Evolutionary conservation across 2,113 vertebrate species (phyloP).

Genomic region (Zapus hudsonius): DNA sequence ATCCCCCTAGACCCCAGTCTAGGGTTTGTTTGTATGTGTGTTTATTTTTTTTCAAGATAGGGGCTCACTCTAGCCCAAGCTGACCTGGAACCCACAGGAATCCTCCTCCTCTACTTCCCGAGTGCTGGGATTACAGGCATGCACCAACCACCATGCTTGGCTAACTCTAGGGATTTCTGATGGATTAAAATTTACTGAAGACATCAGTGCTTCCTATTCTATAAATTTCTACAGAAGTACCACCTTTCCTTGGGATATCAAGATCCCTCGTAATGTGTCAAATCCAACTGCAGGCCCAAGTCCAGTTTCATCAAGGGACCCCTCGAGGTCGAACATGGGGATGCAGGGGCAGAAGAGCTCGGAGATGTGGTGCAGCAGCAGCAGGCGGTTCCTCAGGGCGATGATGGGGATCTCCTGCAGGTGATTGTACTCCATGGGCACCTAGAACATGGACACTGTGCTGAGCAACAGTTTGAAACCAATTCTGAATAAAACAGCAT

Average conservation of each 20-base stretch:
- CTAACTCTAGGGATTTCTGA: neutral
- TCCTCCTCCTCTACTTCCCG: too few species aligned
- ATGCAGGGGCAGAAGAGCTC: conserved; percentile 99
- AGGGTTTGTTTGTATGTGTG: too few species aligned
- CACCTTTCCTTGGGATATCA: conserved; percentile 99
- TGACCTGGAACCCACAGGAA: too few species aligned
- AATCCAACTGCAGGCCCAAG: conserved; percentile 96
- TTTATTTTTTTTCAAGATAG: too few species aligned
- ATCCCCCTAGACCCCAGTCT: too few species aligned
- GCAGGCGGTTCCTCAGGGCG: conserved; percentile 93
- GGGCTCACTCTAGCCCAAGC: too few species aligned
- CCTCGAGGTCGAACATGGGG: conserved; percentile 99
- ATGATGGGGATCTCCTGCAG: conserved; percentile 96
- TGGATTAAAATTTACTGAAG: neutral
- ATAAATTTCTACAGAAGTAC: conserved; percentile 80
- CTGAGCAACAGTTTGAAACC: neutral
- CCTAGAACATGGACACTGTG: conserved; percentile 80
- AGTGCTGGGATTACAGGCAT: too few species aligned
- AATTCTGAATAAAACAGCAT: neutral
- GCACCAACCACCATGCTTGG: too few species aligned
- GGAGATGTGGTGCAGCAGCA: conserved; percentile 97
- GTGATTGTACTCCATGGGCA: conserved; percentile 99
- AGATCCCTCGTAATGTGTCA: conserved; percentile 94
- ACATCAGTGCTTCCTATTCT: neutral
- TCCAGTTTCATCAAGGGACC: conserved; percentile 93